Percentiles rank a stretch among this genome's conserved stretches.
Conservation (phyloP, 2,888 invertebrate species). For the Sussaba pulchella region DNA sequence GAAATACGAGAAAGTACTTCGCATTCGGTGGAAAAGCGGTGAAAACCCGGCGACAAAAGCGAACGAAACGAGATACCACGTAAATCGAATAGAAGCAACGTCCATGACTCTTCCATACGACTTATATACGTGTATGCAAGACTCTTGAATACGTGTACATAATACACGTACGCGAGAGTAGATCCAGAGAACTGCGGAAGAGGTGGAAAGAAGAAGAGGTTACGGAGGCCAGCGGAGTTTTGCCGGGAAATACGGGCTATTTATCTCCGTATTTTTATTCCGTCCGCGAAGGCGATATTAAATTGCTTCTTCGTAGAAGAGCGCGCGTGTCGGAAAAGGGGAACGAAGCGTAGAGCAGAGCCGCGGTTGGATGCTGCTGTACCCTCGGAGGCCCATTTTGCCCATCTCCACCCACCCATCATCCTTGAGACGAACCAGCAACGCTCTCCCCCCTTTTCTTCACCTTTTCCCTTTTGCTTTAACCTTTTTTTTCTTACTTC, state of each 20-base stretch:
- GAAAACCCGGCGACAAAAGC: constrained; percentile 14
- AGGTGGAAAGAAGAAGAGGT: constrained; percentile 7
- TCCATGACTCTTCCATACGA: constrained; percentile 23
- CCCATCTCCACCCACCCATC: constrained; percentile 30
- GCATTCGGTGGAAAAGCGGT: background rate
- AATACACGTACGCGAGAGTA: constrained; percentile 30
- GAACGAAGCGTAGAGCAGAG: constrained; percentile 1
- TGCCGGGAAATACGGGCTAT: constrained; percentile 74
- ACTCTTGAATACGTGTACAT: constrained; percentile 3
- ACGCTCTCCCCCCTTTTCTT: constrained; percentile 64
- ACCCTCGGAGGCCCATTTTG: constrained; percentile 31
- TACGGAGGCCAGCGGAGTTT: constrained; percentile 24
- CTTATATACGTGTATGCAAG: background rate
- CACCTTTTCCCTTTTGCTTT: constrained; percentile 50
- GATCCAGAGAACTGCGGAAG: constrained; percentile 34
- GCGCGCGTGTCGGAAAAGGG: constrained; percentile 1
- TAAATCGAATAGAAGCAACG: background rate
- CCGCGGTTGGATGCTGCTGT: constrained; percentile 34
- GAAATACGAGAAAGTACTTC: background rate
- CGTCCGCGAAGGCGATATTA: constrained; percentile 79
- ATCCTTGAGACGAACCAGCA: constrained; percentile 41
- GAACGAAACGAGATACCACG: background rate
- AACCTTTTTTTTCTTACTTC: constrained; percentile 45
- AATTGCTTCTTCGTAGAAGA: constrained; percentile 77
- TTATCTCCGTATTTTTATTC: constrained; percentile 81